Evolutionary conservation across 2,113 vertebrate species (phyloP).

Genomic region (Ctenodactylus gundi): DNA sequence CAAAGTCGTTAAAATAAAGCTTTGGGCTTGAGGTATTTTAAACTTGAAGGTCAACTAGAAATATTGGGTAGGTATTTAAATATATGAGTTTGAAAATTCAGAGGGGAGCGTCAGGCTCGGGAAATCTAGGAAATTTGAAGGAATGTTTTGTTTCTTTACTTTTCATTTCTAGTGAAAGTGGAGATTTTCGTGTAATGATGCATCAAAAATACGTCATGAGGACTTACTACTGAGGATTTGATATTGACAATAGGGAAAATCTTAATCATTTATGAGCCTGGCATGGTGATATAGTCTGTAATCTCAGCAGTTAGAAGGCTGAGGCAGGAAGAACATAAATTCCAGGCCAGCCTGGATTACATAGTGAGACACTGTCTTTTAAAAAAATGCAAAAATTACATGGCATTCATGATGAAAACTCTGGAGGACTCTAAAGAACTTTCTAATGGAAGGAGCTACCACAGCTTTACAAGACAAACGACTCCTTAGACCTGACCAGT

Average conservation of each 20-base stretch:
- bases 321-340: neutral
- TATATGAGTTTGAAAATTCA: neutral
- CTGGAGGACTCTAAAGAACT: neutral
- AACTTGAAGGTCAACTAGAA: neutral
- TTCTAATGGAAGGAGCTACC: neutral
- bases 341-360: neutral
- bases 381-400: neutral
- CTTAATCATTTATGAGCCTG: neutral
- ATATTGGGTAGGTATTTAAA: neutral
- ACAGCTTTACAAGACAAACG: neutral
- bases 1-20: neutral
- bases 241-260: neutral
- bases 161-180: neutral
- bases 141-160: neutral
- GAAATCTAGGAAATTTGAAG: neutral
- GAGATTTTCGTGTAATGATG: neutral
- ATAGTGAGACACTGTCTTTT: neutral
- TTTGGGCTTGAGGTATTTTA: neutral
- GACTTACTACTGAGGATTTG: neutral
- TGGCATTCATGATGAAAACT: neutral
- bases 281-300: neutral
- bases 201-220: neutral
- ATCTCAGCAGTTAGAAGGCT: neutral
- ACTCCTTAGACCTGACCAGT: neutral
- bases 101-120: neutral